Conservation (phyloP, 2,113 vertebrate genomes). For the Engraulis encrasicolus region DNA sequence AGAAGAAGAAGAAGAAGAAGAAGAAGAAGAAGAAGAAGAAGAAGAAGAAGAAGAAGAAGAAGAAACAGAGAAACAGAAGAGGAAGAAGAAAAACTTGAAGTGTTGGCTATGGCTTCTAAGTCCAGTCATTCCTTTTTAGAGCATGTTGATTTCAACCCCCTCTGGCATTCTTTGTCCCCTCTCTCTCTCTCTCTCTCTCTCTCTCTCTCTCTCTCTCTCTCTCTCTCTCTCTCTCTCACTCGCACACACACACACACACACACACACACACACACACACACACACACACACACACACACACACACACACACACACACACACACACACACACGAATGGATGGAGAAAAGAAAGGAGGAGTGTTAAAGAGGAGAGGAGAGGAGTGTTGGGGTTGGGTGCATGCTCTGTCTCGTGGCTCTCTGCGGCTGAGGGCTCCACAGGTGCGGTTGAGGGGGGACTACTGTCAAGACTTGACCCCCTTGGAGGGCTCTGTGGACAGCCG, state of each 20-base stretch:
- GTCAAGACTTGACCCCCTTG: constrained; percentile 87
- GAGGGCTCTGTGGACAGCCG: constrained; percentile 90
- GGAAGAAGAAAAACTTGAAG: constrained; percentile 49
- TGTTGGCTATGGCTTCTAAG: constrained; percentile 67
- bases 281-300: no score
- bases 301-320: no score
- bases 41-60: constrained; percentile 37
- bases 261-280: no score
- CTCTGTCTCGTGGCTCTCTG: not conserved
- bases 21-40: not conserved
- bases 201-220: constrained; percentile 2
- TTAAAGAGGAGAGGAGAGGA: constrained; percentile 35
- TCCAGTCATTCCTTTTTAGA: constrained; percentile 37
- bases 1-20: constrained; percentile 38
- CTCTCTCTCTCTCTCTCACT: no score
- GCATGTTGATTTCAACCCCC: constrained; percentile 41
- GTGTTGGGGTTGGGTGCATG: constrained; percentile 29
- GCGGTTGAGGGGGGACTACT: constrained; percentile 35
- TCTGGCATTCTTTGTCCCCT: constrained; percentile 35
- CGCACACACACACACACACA: no score
- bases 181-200: not conserved
- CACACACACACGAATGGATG: not conserved
- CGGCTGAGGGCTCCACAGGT: constrained; percentile 30
- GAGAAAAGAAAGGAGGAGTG: no score
- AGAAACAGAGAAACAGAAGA: no score